Evolutionary conservation across 2,113 vertebrate genomes (phyloP).

Genomic region (Anseranas semipalmata): DNA sequence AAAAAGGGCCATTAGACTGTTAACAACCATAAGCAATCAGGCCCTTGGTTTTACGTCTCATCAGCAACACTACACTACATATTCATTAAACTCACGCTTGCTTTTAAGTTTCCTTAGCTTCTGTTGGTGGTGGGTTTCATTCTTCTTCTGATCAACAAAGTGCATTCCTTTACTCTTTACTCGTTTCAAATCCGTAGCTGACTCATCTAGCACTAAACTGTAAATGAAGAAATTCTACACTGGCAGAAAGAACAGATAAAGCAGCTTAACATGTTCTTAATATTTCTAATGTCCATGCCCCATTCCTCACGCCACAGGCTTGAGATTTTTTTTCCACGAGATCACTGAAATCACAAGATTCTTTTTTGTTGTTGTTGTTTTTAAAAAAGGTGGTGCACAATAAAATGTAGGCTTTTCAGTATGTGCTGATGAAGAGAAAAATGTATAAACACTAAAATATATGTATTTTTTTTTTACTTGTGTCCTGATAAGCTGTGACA

Average conservation of each 20-base stretch:
- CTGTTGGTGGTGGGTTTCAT: neutral
- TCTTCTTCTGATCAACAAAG: neutral
- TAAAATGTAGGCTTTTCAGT: neutral
- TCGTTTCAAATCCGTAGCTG: neutral
- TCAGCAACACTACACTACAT: neutral
- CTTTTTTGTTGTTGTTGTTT: neutral
- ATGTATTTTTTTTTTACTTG: neutral
- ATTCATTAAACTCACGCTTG: neutral
- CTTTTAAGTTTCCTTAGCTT: neutral
- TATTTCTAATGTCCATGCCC: neutral
- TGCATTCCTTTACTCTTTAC: neutral
- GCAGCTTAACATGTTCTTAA: neutral
- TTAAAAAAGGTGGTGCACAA: no score
- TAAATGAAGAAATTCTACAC: neutral
- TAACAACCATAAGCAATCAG: constrained; percentile 31
- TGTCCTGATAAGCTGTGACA: neutral
- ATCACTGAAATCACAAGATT: neutral
- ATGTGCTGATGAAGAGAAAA: neutral
- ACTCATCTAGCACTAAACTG: neutral
- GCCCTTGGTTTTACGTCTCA: neutral
- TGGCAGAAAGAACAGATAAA: neutral
- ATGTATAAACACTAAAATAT: neutral
- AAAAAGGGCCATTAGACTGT: constrained; percentile 20
- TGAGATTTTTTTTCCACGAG: neutral
- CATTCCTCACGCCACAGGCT: neutral